Percentiles rank a stretch among this genome's conserved stretches.
phyloP scores from a whole-genome alignment of 2,888 invertebrate species.

The Oxystoma pomonae region DNA sequence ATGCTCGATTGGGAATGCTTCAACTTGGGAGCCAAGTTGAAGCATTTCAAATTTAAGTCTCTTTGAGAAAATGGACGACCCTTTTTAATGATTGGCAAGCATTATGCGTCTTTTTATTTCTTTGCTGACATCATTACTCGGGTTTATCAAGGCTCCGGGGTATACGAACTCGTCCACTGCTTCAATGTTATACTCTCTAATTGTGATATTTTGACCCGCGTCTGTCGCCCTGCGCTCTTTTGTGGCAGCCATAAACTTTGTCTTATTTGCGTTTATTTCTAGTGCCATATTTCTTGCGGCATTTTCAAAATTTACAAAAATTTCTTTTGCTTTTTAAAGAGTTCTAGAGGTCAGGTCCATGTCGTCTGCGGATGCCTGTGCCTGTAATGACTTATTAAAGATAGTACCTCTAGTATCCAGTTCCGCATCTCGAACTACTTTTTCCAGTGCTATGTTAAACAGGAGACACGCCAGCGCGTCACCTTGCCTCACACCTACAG shows the following conservation, averaged over 20 bases:
- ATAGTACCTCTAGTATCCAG: background rate
- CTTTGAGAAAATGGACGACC: no score
- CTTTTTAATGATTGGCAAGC: no score
- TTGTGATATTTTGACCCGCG: constrained; percentile 1
- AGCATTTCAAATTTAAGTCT: no score
- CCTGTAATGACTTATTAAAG: constrained; percentile 1
- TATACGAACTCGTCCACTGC: constrained; percentile 1
- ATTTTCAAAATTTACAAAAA: no score
- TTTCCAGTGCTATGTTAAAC: no score
- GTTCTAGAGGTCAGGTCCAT: background rate
- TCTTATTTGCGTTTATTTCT: background rate
- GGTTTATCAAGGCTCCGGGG: background rate
- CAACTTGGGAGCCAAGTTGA: no score
- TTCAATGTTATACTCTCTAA: background rate
- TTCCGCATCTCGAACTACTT: background rate
- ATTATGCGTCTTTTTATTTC: background rate
- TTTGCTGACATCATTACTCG: background rate
- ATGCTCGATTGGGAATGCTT: no score
- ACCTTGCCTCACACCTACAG: no score
- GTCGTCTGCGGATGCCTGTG: background rate
- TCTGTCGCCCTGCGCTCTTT: no score
- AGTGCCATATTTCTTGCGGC: no score
- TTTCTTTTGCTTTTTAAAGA: background rate
- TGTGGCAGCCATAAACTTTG: background rate
- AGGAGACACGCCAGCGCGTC: background rate